Evolutionary conservation across 2,888 invertebrate species (phyloP), one percentile per base, ranked within the genome.

Genomic region (Drosophila ezoana): DNA sequence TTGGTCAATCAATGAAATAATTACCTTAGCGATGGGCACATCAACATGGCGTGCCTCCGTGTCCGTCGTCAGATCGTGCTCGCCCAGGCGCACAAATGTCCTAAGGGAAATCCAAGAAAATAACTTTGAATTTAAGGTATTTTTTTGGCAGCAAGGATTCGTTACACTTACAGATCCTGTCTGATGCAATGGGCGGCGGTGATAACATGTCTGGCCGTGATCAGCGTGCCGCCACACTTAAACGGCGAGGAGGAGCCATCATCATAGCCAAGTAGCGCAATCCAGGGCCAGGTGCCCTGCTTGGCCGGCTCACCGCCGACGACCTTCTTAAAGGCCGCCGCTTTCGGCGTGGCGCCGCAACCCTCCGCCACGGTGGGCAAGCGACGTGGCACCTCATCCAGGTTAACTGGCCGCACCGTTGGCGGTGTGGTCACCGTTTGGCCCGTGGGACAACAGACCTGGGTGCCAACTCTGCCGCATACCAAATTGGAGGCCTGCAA

Each of bases 281-380:
- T 94, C 96, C 97, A 97, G 0, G 97, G 97, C 94, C 96, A 97
- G 53, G 95, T 94, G 18, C 95, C 96, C 67, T 94, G 91, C 52
- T 93, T 92, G 5, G 96, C 95, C 9, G 94, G 93, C 0, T 93
- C 91, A 0, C 97, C 97, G 6, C 96, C 96, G 1, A 97, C 96
- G 2, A 97, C 94, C 76, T 95, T 93, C 35, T 93, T 93, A 80
- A 94, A 93, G 0, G 93, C 87, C 0, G 92, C 92, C 70, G 93
- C 88, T 0, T 92, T 93, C 68, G 94, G 93, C 43, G 94, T 94
- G 53, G 92, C 84, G 0, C 97, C 97, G 78, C 97, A 97, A 0
- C 94, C 91, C 0, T 94, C 89, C 79, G 93, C 54, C 81, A 93
- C 81, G 0, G 90, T 89, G 4, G 81, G 87, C 41, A 92, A 61